A percentile compares a stretch with the other conserved stretches of the same genome.
phyloP scores from a whole-genome alignment of 2,888 invertebrate species.

The Opisthograptis luteolata region DNA sequence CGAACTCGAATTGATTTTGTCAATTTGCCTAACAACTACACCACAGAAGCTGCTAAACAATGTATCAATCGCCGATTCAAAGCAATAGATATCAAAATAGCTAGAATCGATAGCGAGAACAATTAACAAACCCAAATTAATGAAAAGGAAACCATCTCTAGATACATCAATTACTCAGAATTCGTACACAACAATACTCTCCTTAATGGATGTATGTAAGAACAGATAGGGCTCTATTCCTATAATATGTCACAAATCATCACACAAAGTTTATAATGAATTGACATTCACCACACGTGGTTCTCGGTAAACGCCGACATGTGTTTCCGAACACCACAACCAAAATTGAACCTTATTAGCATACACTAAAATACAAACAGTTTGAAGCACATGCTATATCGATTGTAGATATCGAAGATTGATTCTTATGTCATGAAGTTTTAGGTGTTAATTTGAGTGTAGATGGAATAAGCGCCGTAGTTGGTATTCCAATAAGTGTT shows the following conservation, averaged over 20 bases:
- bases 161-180: conserved; percentile 78
- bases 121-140: conserved; percentile 59
- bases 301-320: conserved; percentile 49
- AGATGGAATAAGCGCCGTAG: neutral
- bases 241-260: conserved; percentile 83
- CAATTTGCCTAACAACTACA: too few relatives aligned
- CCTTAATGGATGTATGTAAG: conserved; percentile 66
- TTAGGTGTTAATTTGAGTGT: conserved; percentile 23
- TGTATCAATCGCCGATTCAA: conserved; percentile 9
- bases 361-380: conserved; percentile 29
- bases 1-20: too few relatives aligned
- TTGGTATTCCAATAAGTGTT: conserved; percentile 24
- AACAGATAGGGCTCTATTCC: conserved; percentile 77
- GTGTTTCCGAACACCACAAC: conserved; percentile 40
- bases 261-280: conserved; percentile 83
- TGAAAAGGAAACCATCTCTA: conserved; percentile 59
- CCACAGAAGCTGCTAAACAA: too few relatives aligned
- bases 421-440: conserved; percentile 19
- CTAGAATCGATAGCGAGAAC: conserved; percentile 52
- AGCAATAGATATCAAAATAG: conserved; percentile 31
- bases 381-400: conserved; percentile 19
- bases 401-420: conserved; percentile 31
- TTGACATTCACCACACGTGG: conserved; percentile 82
- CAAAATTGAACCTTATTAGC: conserved; percentile 41
- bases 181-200: conserved; percentile 64